Percentiles rank a stretch among this genome's conserved stretches.
phyloP scores from a whole-genome alignment of 2,797 vertebrate species.

The Pseudochirops cupreus region DNA sequence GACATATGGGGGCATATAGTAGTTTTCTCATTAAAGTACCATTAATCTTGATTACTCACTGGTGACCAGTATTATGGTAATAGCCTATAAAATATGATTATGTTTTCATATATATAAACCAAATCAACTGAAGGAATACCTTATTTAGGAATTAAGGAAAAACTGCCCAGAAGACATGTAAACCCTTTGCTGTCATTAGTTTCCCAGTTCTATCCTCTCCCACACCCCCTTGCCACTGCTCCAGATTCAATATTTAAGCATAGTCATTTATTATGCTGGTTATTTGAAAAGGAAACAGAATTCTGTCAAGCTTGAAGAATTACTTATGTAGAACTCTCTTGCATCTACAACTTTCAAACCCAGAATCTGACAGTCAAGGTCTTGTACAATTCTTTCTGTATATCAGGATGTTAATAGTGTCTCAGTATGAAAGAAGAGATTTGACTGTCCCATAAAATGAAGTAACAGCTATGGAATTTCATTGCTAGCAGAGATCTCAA shows the following conservation, averaged over 20 bases:
- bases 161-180: neutral
- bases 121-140: slow-evolving; percentile 46
- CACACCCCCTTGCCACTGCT: neutral
- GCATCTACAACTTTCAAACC: slow-evolving; percentile 9
- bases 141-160: slow-evolving; percentile 36
- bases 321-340: neutral
- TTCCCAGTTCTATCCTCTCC: neutral
- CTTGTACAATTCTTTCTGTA: neutral
- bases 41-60: slow-evolving; percentile 32
- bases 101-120: slow-evolving; percentile 26
- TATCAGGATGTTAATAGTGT: no score
- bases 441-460: neutral
- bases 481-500: neutral
- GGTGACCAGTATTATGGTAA: neutral
- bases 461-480: slow-evolving; percentile 1
- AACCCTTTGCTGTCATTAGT: neutral
- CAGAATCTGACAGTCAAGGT: slow-evolving; percentile 4
- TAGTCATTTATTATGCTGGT: slow-evolving; percentile 1
- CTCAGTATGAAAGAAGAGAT: neutral
- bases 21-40: neutral
- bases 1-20: neutral
- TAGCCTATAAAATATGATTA: neutral
- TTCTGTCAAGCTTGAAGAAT: slow-evolving; percentile 10
- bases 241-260: neutral
- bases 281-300: slow-evolving; percentile 8